These are phyloP conservation scores for Rhimphoctona megacephalus DNA, from an alignment of 2,888 invertebrate species.

Conservation along the genomic window DNA sequence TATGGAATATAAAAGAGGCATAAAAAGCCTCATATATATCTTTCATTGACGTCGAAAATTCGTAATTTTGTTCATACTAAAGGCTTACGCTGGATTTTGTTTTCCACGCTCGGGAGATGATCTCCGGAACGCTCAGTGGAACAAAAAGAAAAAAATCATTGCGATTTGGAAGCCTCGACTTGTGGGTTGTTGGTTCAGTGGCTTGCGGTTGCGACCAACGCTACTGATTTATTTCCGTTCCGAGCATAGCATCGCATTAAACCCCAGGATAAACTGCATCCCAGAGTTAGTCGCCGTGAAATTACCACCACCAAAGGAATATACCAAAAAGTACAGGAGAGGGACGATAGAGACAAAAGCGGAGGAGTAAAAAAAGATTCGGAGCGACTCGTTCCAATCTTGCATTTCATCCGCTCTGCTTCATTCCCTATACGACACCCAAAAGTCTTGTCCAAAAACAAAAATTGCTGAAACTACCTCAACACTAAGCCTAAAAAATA, in stretches of 20 bases:
- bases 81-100: conserved; percentile 31
- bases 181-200: conserved; percentile 35
- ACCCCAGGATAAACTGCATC: conserved; percentile 75
- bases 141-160: conserved; percentile 1
- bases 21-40: background rate
- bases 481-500: background rate
- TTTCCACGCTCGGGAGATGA: conserved; percentile 39
- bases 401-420: conserved; percentile 21
- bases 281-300: conserved; percentile 79
- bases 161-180: background rate
- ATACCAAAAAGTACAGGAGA: conserved; percentile 64
- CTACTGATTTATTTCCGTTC: conserved; percentile 71
- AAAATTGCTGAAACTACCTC: background rate
- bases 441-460: background rate
- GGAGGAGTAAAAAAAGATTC: conserved; percentile 21
- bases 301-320: conserved; percentile 75
- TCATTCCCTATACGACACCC: background rate
- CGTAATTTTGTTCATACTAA: conserved; percentile 23
- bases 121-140: conserved; percentile 3
- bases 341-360: conserved; percentile 32
- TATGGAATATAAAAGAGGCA: no score
- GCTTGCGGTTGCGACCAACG: conserved; percentile 48
- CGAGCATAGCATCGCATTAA: conserved; percentile 69
- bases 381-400: conserved; percentile 32
- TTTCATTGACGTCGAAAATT: background rate